Base-by-base conservation (phyloP, 2,797 vertebrate species). In the Pangasius macronema region DNA sequence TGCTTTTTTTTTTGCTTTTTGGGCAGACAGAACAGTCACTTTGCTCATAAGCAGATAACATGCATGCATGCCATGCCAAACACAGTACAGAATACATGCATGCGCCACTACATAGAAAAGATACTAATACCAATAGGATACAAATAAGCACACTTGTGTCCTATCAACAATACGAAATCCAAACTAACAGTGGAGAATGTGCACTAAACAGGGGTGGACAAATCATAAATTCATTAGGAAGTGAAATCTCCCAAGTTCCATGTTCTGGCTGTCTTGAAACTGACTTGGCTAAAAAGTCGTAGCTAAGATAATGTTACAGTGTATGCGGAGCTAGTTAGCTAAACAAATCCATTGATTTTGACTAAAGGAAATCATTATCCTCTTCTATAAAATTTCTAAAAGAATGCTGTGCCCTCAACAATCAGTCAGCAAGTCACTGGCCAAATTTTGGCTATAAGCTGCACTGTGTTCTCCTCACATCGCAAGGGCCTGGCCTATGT, bases 1-100 rank as follows among this genome's bases (percentile, higher is more conserved):
- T 8, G 36, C 24, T 39, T 81, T 22, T 30, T 53, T 9, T 3
- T 36, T 93, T 93, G 5, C 57, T 68, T 1, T 33, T 91, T 91
- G 87, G 92, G 85, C 88, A 91, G 94, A 93, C 92, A 90, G 91
- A 68, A 84, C 72, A 87, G 86, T 84, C 73, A 86, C n/a, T 73
- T 82, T 82, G 80, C 87, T 89, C 61, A 86, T 53, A 87, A 89
- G 87, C 90, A 84, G 65, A 68, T 88, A 55, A n/a, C 90, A 91
- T 91, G 90, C 90, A 89, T 67, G 27, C 89, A 91, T 89, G 88
- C 87, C 90, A 91, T 90, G 91, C 89, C 80, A 90, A 87, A 90
- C 57, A 85, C 83, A 88, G 70, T 77, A 88, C 36, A 85, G 61
- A 61, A 68, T 53, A 68, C 82, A 83, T 68, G 49, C 81, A 86